These are phyloP conservation scores for Hybognathus amarus DNA, from an alignment of 2,797 vertebrate genomes.

Conservation along the genomic window DNA sequence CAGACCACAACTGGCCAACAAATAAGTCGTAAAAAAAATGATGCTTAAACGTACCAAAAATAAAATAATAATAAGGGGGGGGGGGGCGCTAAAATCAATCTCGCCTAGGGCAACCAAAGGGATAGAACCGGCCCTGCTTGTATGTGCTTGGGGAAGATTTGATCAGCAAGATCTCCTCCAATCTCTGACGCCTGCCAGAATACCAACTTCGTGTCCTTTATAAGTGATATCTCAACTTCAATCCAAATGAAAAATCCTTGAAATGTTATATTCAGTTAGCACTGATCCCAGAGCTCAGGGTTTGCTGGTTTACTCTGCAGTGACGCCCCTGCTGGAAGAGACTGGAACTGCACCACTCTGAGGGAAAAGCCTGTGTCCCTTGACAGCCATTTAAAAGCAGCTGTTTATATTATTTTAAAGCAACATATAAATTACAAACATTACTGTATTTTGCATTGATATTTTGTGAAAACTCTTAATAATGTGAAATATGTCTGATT, in stretches of 20 bases:
- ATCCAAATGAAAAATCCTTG: not conserved
- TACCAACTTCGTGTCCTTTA: not conserved
- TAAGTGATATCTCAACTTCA: not conserved
- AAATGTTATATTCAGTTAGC: not conserved
- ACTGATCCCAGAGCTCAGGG: not conserved
- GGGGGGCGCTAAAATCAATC: too few species aligned
- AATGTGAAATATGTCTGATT: too few species aligned
- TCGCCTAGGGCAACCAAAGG: too few species aligned
- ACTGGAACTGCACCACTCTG: not conserved
- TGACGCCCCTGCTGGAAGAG: constrained; percentile 12
- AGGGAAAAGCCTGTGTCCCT: not conserved
- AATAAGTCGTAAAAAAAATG: too few species aligned
- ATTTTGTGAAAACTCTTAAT: not conserved
- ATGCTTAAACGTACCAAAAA: too few species aligned
- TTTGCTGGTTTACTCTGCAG: not conserved
- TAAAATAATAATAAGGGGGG: too few species aligned
- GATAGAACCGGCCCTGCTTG: too few species aligned
- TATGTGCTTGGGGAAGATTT: not conserved
- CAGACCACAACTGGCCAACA: too few species aligned
- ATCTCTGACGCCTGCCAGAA: not conserved
- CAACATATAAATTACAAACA: not conserved
- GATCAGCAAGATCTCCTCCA: not conserved
- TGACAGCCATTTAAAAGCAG: not conserved
- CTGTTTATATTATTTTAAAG: not conserved
- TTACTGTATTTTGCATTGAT: not conserved